Evolutionary conservation across 1,140 invertebrate species (phyloP), one percentile per base, ranked within the genome.

Genomic region (Calosoma granatense): DNA sequence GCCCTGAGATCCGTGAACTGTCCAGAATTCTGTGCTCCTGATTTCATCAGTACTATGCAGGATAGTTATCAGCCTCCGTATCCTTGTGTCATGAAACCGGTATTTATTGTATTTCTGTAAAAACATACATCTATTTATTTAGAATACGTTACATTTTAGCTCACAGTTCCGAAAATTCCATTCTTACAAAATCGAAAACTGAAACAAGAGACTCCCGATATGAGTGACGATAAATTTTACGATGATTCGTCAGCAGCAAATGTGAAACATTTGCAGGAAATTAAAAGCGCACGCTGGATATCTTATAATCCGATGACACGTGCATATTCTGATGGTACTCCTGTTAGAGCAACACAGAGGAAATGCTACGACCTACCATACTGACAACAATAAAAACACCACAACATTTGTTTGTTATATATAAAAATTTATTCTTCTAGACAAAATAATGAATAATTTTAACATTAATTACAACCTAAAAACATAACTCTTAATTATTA

Each of bases 31-130:
- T 51, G 4, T 36, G 41, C 17, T 12, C 6, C 15, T 9, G 56
- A 62, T 39, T 67, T 60, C 56, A 4, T 55, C 14, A 62, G 63
- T 19, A 69, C 67, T 23, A 70, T 67, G 68, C 64, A 70, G 47
- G 39, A 56, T 9, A 64, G 62, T 58, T 70, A 65, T 58, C 22
- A 47, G 36, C 39, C 60, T 2, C 65, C 68, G 1, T 59, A 61
- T 54, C 65, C 61, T 39, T 61, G 59, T 20, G 54, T 43, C 20
- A 62, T 68, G 55, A 60, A 65, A 62, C 63, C 61, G 47, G 67
- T 69, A 62, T 59, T 56, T 63, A 47, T 54, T 1, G 26, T 36
- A n/a, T n/a, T 36, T 36, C n/a, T 9, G 26, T 36, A n/a, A n/a
- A n/a, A n/a, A n/a, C n/a, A n/a, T n/a, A n/a, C n/a, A n/a, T n/a